Evolutionary conservation across 2,797 vertebrate genomes (phyloP).

Genomic region (Potorous gilbertii): DNA sequence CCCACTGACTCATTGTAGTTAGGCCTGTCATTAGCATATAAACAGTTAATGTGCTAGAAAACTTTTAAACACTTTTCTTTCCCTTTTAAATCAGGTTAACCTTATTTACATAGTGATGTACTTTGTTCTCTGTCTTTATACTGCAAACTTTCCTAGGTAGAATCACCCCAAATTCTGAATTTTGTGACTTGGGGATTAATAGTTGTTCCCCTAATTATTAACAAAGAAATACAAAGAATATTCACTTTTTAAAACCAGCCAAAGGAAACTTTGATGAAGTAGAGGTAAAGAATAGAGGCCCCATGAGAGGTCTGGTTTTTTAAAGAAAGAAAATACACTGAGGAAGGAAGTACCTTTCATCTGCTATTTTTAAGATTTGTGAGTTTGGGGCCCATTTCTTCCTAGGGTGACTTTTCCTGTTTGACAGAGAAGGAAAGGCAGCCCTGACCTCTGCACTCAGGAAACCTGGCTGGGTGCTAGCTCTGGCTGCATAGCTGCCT

Average conservation of each 20-base stretch:
- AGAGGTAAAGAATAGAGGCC: neutral
- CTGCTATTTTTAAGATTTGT: neutral
- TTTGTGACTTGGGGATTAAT: neutral
- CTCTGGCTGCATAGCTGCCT: neutral
- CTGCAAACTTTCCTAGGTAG: neutral
- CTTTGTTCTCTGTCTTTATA: neutral
- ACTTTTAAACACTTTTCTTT: neutral
- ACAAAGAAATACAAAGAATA: neutral
- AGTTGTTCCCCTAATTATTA: neutral
- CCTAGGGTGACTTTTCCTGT: neutral
- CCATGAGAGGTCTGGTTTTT: neutral
- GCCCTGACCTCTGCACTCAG: slow-evolving; percentile 25
- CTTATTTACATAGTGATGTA: neutral
- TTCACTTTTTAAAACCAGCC: neutral
- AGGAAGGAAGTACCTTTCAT: neutral
- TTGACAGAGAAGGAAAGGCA: neutral
- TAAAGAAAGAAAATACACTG: neutral
- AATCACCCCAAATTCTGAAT: neutral
- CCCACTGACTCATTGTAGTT: neutral
- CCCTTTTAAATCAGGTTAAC: neutral
- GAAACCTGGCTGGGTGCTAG: slow-evolving; percentile 33
- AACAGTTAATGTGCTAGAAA: neutral
- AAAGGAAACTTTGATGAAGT: neutral
- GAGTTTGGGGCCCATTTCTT: neutral
- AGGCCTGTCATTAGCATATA: neutral